Conservation (phyloP, 2,888 invertebrate species). For the Amphipyra tragopoginis region DNA sequence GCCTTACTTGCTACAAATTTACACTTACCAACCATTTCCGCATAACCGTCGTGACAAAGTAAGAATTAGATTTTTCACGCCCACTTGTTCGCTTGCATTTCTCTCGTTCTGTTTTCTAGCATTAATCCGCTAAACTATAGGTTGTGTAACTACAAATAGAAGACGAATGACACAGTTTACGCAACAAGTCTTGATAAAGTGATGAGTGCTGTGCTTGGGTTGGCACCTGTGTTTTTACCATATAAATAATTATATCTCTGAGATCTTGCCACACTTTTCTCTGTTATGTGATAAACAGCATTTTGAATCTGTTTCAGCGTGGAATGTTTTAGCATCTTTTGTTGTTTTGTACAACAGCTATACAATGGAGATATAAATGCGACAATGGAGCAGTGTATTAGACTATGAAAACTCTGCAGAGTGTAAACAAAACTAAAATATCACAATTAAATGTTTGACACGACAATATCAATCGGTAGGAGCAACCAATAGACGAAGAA, state of each 20-base stretch:
- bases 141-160: constrained; percentile 71
- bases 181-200: constrained; percentile 41
- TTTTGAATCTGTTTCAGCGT: background rate
- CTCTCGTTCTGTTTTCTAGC: constrained; percentile 75
- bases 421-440: too few relatives aligned
- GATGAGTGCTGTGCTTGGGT: constrained; percentile 18
- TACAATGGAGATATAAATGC: background rate
- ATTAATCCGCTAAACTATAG: constrained; percentile 71
- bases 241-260: constrained; percentile 24
- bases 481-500: too few relatives aligned
- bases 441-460: too few relatives aligned
- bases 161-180: constrained; percentile 52
- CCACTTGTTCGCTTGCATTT: constrained; percentile 72
- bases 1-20: background rate
- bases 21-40: constrained; percentile 37
- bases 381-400: background rate
- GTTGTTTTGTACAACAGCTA: too few relatives aligned
- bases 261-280: constrained; percentile 15
- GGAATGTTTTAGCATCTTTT: background rate
- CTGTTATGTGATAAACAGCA: background rate
- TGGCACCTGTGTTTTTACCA: constrained; percentile 32
- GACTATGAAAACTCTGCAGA: background rate
- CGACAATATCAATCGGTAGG: too few relatives aligned
- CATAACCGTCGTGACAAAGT: constrained; percentile 65
- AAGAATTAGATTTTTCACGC: constrained; percentile 77